These are phyloP conservation scores for Gymnocypris eckloni DNA, from an alignment of 2,797 vertebrate genomes.

Conservation along the genomic window DNA sequence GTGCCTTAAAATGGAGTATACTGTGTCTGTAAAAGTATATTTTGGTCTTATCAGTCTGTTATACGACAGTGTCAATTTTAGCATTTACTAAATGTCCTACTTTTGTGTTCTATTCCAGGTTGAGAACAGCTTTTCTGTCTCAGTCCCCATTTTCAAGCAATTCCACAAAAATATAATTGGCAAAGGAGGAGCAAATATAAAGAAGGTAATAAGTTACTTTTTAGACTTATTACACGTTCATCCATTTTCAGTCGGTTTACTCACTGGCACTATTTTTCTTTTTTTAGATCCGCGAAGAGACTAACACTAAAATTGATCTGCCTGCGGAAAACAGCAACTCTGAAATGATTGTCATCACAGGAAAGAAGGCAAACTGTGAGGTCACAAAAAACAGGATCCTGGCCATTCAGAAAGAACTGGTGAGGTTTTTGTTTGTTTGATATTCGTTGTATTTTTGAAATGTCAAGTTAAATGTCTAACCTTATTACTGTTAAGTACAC, in stretches of 20 bases:
- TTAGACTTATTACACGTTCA: not conserved
- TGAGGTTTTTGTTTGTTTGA: conserved; percentile 61
- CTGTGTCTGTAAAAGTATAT: not conserved
- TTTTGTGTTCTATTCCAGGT: conserved; percentile 73
- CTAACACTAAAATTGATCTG: conserved; percentile 97
- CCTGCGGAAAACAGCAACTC: conserved; percentile 99
- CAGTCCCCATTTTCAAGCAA: conserved; percentile 98
- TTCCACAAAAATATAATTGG: conserved; percentile 99
- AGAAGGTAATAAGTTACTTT: conserved; percentile 82
- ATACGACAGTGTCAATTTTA: not conserved
- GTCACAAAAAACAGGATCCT: conserved; percentile 89
- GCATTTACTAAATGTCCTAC: not conserved
- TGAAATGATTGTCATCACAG: conserved; percentile 96
- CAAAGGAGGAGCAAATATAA: conserved; percentile 98
- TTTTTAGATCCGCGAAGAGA: conserved; percentile 94
- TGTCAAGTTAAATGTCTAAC: not conserved
- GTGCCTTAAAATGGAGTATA: not conserved
- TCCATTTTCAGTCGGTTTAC: not conserved
- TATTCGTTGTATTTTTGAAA: not conserved
- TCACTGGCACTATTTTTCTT: not conserved
- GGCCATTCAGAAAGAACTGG: conserved; percentile 97
- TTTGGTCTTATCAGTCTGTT: not conserved
- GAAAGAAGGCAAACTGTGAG: conserved; percentile 95
- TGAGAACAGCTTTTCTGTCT: conserved; percentile 95
- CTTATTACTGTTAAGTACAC: too few relatives aligned